phyloP scores from a whole-genome alignment of 2,797 vertebrate genomes.

The Ctenopoma kingsleyae region DNA sequence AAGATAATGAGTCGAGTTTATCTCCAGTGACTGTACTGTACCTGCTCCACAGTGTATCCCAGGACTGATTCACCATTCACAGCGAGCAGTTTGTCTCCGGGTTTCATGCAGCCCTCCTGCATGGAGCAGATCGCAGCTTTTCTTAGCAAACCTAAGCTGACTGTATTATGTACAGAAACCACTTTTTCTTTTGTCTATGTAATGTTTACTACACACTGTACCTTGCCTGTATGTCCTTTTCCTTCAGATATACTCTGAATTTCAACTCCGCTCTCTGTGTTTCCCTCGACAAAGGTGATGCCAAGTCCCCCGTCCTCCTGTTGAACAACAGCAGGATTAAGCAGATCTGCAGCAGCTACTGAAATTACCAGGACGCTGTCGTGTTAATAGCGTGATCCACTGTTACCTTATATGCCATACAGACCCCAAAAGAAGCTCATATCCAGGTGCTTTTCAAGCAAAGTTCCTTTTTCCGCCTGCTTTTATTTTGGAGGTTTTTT shows the following conservation, averaged over 20 bases:
- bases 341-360: neutral
- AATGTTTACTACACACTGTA: constrained; percentile 49
- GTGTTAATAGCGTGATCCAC: constrained; percentile 12
- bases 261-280: constrained; percentile 83
- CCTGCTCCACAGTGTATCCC: constrained; percentile 88
- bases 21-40: constrained; percentile 51
- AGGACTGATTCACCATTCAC: constrained; percentile 90
- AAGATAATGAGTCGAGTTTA: neutral
- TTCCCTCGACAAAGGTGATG: constrained; percentile 87
- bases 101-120: constrained; percentile 89
- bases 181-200: too few species aligned
- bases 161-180: neutral
- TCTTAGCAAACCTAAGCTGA: constrained; percentile 16
- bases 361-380: constrained; percentile 34
- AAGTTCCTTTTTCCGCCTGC: neutral
- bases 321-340: neutral
- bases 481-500: neutral
- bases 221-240: constrained; percentile 85
- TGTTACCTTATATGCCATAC: constrained; percentile 13
- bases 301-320: constrained; percentile 91
- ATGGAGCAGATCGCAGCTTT: constrained; percentile 32
- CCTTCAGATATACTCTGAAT: constrained; percentile 87
- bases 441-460: constrained; percentile 34
- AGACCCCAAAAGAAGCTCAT: constrained; percentile 2
- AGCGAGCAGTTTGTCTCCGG: constrained; percentile 88